These are phyloP conservation scores for Bovichtus variegatus DNA, from an alignment of 2,797 vertebrate genomes.

Conservation along the genomic window DNA sequence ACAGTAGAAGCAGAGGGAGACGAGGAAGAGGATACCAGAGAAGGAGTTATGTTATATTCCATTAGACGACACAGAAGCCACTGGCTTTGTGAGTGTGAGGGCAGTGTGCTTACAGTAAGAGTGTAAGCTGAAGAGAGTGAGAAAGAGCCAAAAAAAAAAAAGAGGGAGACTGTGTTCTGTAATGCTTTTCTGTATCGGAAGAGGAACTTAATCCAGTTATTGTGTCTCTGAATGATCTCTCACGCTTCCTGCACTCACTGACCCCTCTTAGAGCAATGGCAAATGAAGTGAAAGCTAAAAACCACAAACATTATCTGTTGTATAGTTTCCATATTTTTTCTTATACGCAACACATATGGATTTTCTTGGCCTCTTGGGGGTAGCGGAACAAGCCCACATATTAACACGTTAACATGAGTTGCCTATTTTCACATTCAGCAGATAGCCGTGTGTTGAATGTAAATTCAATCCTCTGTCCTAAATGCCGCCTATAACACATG, in stretches of 20 bases:
- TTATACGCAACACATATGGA: neutral
- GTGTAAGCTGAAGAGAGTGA: conserved; percentile 33
- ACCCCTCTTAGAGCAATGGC: conserved; percentile 46
- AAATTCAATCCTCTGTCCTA: no score
- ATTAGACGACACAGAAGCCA: neutral
- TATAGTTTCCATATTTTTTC: neutral
- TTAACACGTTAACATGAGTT: neutral
- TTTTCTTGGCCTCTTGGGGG: neutral
- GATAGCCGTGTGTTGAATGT: neutral
- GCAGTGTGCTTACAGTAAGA: conserved; percentile 8
- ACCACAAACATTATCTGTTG: neutral
- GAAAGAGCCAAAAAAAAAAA: conserved; percentile 25
- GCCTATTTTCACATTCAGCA: neutral
- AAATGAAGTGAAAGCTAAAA: conserved; percentile 25
- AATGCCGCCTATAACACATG: no score
- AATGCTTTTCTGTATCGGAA: conserved; percentile 56
- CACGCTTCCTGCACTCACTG: conserved; percentile 24
- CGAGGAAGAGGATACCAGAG: neutral
- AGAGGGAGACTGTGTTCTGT: conserved; percentile 34
- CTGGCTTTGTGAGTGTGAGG: conserved; percentile 11
- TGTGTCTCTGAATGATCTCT: conserved; percentile 46
- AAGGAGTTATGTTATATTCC: conserved; percentile 27
- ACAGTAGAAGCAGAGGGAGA: conserved; percentile 9
- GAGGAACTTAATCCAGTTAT: conserved; percentile 66
- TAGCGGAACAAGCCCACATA: neutral